Conservation (phyloP, 2,113 vertebrate genomes). For the Oxyruncus cristatus region DNA sequence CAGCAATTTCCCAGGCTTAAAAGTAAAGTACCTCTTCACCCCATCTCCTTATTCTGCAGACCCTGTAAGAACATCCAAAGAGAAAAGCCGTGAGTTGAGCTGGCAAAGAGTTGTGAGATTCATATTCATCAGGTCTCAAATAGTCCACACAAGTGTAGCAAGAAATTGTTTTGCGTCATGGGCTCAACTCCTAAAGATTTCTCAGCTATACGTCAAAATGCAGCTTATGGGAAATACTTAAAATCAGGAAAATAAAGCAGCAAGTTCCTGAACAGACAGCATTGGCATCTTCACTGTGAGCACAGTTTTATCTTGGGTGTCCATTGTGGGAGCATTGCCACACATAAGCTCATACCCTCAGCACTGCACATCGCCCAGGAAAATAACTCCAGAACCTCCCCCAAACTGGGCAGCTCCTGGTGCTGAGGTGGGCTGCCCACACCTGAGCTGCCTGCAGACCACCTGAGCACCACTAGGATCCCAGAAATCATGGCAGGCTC, state of each 20-base stretch:
- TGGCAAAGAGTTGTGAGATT: not conserved
- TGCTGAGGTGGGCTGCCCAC: not conserved
- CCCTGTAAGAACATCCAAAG: not conserved
- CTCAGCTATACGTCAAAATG: not conserved
- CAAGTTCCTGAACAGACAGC: constrained; percentile 24
- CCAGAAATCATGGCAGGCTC: constrained; percentile 48
- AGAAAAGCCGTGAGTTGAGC: not conserved
- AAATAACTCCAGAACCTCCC: not conserved
- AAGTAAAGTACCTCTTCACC: not conserved
- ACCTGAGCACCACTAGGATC: not conserved
- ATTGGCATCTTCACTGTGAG: not conserved
- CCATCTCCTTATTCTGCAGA: not conserved
- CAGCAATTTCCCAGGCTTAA: not conserved
- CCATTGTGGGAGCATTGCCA: not conserved
- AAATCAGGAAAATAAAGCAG: not conserved
- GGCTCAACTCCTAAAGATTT: not conserved
- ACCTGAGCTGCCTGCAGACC: not conserved
- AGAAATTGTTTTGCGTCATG: not conserved
- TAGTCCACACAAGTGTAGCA: not conserved
- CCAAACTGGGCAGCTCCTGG: not conserved
- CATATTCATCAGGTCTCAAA: not conserved
- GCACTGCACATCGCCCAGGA: not conserved
- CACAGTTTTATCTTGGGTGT: constrained; percentile 30
- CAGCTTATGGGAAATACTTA: not conserved
- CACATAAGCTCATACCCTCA: not conserved